Percentiles rank a stretch among this genome's conserved stretches.
phyloP scores from a whole-genome alignment of 35 echinoderm and acorn worm species.

The Lytechinus pictus region DNA sequence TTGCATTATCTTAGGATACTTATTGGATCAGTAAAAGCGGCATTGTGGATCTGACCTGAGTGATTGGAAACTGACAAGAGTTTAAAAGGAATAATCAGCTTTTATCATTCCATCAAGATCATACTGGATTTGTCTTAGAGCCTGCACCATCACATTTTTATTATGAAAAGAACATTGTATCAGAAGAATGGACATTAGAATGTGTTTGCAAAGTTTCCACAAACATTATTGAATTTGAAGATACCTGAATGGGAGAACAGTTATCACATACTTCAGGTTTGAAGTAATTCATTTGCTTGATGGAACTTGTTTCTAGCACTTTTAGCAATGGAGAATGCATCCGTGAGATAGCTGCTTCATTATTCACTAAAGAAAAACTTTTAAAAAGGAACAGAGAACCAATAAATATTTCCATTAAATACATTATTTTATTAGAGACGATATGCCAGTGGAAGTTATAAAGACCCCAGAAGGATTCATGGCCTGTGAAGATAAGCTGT shows the following conservation, averaged over 20 bases:
- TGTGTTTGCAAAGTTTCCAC: too few relatives aligned
- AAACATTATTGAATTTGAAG: too few relatives aligned
- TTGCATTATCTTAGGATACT: too few relatives aligned
- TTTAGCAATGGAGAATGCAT: not conserved
- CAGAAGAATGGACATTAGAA: too few relatives aligned
- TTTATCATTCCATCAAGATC: too few relatives aligned
- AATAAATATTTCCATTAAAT: not conserved
- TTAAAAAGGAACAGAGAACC: not conserved
- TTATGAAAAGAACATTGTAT: too few relatives aligned
- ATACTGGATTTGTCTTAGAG: not conserved
- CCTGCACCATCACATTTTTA: too few relatives aligned
- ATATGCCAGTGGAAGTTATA: slow-evolving; percentile 56
- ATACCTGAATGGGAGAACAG: too few relatives aligned
- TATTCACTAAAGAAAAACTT: not conserved
- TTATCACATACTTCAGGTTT: not conserved
- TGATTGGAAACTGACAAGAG: not conserved
- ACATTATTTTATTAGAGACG: not conserved
- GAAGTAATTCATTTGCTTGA: not conserved
- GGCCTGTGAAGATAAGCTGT: slow-evolving; percentile 54
- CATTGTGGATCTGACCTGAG: not conserved
- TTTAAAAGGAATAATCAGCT: too few relatives aligned
- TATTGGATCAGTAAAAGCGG: not conserved
- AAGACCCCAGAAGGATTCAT: slow-evolving; percentile 4
- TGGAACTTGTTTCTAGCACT: not conserved
- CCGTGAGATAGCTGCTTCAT: not conserved